These are phyloP conservation scores for Hoplias malabaricus DNA, from an alignment of 2,113 vertebrate genomes.

Conservation along the genomic window DNA sequence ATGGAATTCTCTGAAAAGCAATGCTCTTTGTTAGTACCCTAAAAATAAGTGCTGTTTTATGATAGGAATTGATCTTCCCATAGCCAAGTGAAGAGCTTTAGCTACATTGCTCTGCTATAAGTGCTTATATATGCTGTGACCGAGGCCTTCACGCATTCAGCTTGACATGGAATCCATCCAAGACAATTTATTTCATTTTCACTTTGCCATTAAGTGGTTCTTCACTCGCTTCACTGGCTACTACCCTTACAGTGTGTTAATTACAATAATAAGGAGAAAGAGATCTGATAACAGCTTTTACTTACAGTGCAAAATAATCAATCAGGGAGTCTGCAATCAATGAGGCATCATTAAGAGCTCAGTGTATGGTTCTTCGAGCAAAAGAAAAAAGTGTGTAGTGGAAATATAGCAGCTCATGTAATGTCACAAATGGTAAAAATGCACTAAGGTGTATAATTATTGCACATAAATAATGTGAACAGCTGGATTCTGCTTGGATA, in stretches of 20 bases:
- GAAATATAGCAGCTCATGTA: background rate
- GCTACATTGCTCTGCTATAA: background rate
- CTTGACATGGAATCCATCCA: constrained; percentile 21
- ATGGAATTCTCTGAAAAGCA: constrained; percentile 18
- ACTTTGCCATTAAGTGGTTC: constrained; percentile 19
- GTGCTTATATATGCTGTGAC: background rate
- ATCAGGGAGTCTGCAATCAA: constrained; percentile 34
- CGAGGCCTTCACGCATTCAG: background rate
- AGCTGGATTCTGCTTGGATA: background rate
- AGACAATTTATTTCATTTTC: constrained; percentile 33
- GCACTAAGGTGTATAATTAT: background rate
- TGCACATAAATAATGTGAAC: constrained; percentile 5
- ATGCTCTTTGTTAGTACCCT: background rate
- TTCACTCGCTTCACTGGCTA: background rate
- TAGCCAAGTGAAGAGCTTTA: background rate
- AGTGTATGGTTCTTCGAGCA: background rate
- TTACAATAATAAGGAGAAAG: constrained; percentile 35
- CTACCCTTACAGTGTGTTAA: constrained; percentile 43
- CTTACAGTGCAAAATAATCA: constrained; percentile 47
- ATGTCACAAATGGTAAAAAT: background rate
- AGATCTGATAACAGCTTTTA: constrained; percentile 44
- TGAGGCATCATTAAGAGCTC: constrained; percentile 13
- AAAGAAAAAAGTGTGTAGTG: background rate
- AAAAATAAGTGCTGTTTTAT: background rate
- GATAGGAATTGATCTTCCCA: background rate